These are phyloP conservation scores for Cisticola juncidis DNA, from an alignment of 2,113 vertebrate genomes.

Conservation along the genomic window DNA sequence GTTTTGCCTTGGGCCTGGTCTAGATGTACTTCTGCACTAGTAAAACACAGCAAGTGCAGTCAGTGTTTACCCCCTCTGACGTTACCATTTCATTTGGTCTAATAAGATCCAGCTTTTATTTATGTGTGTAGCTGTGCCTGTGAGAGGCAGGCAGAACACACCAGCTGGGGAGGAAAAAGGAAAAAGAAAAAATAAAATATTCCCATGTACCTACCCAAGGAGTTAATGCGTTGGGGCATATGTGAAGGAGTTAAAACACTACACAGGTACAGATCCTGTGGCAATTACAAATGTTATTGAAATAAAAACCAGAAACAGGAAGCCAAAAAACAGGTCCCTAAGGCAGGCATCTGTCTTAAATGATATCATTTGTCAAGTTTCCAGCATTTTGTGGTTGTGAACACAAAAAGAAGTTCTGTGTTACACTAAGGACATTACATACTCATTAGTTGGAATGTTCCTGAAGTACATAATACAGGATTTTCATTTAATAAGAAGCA, in stretches of 20 bases:
- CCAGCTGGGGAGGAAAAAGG: neutral
- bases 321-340: slow-evolving; percentile 77
- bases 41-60: neutral
- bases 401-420: slow-evolving; percentile 72
- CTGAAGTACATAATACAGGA: slow-evolving; percentile 62
- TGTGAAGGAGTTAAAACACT: slow-evolving; percentile 73
- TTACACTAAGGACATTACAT: slow-evolving; percentile 65
- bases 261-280: slow-evolving; percentile 72
- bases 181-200: neutral
- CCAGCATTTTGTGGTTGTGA: slow-evolving; percentile 75
- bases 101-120: slow-evolving; percentile 15
- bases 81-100: neutral
- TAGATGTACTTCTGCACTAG: neutral
- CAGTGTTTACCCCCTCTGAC: neutral
- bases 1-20: neutral
- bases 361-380: slow-evolving; percentile 81
- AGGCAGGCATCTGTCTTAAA: slow-evolving; percentile 82
- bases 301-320: slow-evolving; percentile 84
- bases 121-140: neutral
- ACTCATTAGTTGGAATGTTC: slow-evolving; percentile 73
- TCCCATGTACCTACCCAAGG: neutral
- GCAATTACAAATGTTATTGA: slow-evolving; percentile 77
- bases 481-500: slow-evolving; percentile 75
- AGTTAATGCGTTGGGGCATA: slow-evolving; percentile 17
- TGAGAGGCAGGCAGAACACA: neutral